A percentile compares a stretch with the other conserved stretches of the same genome.
These are phyloP conservation scores for Sarcophaga peregrina DNA, from an alignment of 1,140 invertebrate genomes.

Conservation along the genomic window DNA sequence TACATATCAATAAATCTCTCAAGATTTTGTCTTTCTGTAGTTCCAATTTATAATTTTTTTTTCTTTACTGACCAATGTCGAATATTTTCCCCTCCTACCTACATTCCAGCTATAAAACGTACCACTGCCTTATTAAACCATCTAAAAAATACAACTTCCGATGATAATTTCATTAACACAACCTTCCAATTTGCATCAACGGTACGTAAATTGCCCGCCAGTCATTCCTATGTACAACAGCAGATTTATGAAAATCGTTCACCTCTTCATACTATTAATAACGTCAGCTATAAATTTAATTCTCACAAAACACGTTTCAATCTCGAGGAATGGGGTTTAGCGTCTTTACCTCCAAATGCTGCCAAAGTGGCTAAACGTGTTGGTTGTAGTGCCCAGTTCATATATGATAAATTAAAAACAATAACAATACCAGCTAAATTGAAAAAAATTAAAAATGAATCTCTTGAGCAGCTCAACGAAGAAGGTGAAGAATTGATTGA, in stretches of 20 bases:
- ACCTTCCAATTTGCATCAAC: constrained; percentile 26
- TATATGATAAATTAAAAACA: constrained; percentile 26
- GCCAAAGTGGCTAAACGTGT: constrained; percentile 36
- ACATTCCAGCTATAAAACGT: constrained; percentile 22
- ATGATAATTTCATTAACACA: background rate
- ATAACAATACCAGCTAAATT: constrained; percentile 32
- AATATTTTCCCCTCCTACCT: background rate
- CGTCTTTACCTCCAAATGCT: constrained; percentile 18
- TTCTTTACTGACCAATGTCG: background rate
- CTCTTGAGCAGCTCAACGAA: background rate
- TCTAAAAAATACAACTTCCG: background rate
- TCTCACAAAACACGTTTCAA: constrained; percentile 38
- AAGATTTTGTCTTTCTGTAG: too few species aligned
- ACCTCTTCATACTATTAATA: constrained; percentile 44
- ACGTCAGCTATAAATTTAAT: constrained; percentile 44
- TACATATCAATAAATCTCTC: too few species aligned
- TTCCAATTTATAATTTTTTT: background rate
- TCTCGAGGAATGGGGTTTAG: constrained; percentile 45
- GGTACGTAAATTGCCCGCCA: constrained; percentile 42
- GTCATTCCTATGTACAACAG: constrained; percentile 31
- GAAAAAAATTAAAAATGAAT: constrained; percentile 39
- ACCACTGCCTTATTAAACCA: constrained; percentile 21
- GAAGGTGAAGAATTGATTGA: background rate
- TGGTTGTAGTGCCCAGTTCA: constrained; percentile 27
- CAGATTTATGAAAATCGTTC: constrained; percentile 47